Evolutionary conservation across 1,140 invertebrate species (phyloP).

Genomic region (Zaprionus gabonicus): DNA sequence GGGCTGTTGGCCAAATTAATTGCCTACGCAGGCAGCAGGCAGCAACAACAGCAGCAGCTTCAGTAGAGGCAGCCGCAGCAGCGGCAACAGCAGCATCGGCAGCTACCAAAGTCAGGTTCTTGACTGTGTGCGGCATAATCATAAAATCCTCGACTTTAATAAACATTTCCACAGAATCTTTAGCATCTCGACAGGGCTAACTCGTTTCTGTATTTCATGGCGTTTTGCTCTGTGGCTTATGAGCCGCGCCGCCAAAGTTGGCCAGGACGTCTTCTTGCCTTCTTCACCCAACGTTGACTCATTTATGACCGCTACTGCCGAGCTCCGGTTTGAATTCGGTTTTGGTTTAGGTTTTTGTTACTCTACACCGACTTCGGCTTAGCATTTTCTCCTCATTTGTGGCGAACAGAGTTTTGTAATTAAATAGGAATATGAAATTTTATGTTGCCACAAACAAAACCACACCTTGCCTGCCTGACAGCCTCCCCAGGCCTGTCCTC

Average conservation of each 20-base stretch:
- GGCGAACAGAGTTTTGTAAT: constrained; percentile 51
- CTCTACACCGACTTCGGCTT: not conserved
- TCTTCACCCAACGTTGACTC: constrained; percentile 63
- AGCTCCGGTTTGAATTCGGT: constrained; percentile 9
- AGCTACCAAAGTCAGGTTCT: constrained; percentile 41
- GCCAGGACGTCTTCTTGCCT: constrained; percentile 23
- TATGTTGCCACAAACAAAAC: constrained; percentile 53
- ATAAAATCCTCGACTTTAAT: constrained; percentile 80
- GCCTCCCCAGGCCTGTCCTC: not conserved
- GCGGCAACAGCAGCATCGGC: constrained; percentile 16
- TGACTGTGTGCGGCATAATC: constrained; percentile 73
- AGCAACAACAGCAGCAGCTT: not conserved
- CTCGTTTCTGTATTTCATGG: constrained; percentile 75
- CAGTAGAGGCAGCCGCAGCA: not conserved
- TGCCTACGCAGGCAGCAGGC: constrained; percentile 66
- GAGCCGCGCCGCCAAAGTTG: constrained; percentile 30
- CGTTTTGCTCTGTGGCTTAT: constrained; percentile 71
- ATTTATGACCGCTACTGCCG: constrained; percentile 69
- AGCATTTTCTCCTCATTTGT: constrained; percentile 60
- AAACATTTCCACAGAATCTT: constrained; percentile 83
- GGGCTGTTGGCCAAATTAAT: constrained; percentile 72
- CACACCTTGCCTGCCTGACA: constrained; percentile 25
- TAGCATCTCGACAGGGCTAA: constrained; percentile 70
- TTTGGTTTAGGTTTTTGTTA: not conserved
- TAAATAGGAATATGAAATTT: constrained; percentile 78